Conservation (phyloP, 2,888 invertebrate genomes). For the Tipula vernalis region DNA sequence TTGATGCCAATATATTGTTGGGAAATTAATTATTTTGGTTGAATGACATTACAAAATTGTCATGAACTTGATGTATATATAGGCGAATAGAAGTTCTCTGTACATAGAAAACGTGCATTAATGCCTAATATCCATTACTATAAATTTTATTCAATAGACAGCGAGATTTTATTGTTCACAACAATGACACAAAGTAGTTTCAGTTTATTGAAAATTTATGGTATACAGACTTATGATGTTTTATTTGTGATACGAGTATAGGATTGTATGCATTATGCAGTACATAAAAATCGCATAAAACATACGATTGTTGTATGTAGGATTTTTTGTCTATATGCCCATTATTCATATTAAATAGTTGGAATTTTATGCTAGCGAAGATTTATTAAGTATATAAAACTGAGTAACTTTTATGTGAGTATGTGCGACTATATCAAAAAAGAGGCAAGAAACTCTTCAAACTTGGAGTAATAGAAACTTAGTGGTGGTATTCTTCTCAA, state of each 20-base stretch:
- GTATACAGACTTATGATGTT: background rate
- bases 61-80: background rate
- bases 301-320: background rate
- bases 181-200: background rate
- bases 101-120: background rate
- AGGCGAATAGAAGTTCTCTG: background rate
- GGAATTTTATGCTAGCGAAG: no score
- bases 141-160: background rate
- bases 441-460: no score
- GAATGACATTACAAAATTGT: background rate
- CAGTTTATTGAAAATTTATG: background rate
- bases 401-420: no score
- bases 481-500: no score
- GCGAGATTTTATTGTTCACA: background rate
- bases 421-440: no score
- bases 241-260: background rate
- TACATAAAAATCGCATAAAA: background rate
- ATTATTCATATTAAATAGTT: background rate
- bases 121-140: background rate
- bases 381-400: background rate
- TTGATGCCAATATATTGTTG: background rate
- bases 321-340: background rate
- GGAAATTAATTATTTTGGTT: background rate
- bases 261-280: background rate
- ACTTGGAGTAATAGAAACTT: no score